Evolutionary conservation across 2,113 vertebrate species (phyloP).

Genomic region (Heterotilapia buettikoferi): DNA sequence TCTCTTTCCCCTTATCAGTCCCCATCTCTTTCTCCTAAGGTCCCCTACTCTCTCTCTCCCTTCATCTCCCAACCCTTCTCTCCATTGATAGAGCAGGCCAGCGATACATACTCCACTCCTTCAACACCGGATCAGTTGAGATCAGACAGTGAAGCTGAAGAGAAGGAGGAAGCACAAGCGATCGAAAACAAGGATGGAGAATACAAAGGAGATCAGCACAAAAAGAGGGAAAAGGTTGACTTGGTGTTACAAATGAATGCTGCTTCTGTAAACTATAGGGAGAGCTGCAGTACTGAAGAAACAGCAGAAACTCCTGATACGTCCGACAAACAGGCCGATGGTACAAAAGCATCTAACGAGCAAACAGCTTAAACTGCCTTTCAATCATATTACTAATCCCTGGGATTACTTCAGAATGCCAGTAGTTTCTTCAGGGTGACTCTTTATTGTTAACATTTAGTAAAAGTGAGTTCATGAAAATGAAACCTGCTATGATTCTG

Average conservation of each 20-base stretch:
- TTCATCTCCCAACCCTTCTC: not conserved
- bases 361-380: not conserved
- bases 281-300: constrained; percentile 71
- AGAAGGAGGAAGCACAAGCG: not conserved
- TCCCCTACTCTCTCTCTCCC: constrained; percentile 12
- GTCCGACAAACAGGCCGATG: not conserved
- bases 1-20: constrained; percentile 21
- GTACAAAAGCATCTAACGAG: not conserved
- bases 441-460: not conserved
- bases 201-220: not conserved
- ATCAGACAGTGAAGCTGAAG: not conserved
- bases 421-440: not conserved
- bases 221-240: constrained; percentile 1
- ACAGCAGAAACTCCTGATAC: constrained; percentile 47
- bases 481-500: not conserved
- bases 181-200: not conserved
- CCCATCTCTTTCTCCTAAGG: constrained; percentile 25
- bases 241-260: constrained; percentile 40
- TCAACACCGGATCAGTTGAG: not conserved
- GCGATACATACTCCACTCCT: not conserved
- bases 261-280: constrained; percentile 62
- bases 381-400: not conserved
- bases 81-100: not conserved
- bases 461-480: not conserved
- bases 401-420: not conserved